Base-by-base conservation (phyloP, 2,888 invertebrate species). In the Conchocele bisecta region DNA sequence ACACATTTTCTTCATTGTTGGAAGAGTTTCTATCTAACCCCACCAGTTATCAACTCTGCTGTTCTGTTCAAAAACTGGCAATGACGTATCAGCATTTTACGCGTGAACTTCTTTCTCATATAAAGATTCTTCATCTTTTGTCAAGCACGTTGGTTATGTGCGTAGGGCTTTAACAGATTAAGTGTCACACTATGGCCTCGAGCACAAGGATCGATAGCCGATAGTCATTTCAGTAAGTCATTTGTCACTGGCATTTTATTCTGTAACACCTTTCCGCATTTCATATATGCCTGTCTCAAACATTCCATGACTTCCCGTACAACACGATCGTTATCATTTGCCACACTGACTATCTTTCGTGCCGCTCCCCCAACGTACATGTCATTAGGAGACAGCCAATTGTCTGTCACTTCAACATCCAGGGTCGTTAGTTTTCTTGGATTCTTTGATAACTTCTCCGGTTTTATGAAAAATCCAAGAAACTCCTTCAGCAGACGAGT, bases 221-320 rank as follows among this genome's bases (percentile, higher is more conserved):
- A 56, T 17, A 72, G 44, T 17, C 44, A 15, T 29, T 66, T 56
- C 41, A 77, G 60, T 2, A 77, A 24, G 5, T 33, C n/a, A 44
- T 69, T 80, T 51, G 48, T 42, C 11, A 80, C 48, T n/a, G 81
- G 81, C 63, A 78, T 53, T 61, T 69, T 80, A 41, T 68, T 35
- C 33, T 54, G 63, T 17, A 81, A 29, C 3, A 41, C 33, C 29
- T 53, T 44, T 1, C 37, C 33, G 35, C 50, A 50, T 0, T 46
- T n/a, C 15, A 58, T 39, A 46, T 53, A 70, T 7, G 50, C 64
- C 26, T 3, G 13, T 15, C 26, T 20, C 4, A 60, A 7, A 46
- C 35, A 39, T n/a, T 33, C 56, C 24, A 48, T 5, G 6, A 67
- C 37, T 33, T 20, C 4, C 39, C 51, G 35, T 0, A 42, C 51